These are phyloP conservation scores for Calypte anna DNA, from an alignment of 2,113 vertebrate species.

Conservation along the genomic window DNA sequence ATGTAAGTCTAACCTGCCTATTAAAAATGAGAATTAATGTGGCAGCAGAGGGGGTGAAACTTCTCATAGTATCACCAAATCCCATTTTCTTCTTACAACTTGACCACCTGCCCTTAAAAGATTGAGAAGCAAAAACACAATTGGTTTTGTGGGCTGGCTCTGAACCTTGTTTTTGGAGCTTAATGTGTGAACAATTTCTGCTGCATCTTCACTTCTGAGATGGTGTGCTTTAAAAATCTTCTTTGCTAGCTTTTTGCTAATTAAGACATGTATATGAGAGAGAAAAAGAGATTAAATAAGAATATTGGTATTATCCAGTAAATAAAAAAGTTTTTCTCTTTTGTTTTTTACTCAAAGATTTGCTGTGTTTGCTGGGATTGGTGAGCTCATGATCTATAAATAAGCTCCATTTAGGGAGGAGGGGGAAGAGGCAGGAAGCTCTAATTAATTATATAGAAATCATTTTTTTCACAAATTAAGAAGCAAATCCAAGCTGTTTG, in stretches of 20 bases:
- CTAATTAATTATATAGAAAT: constrained; percentile 43
- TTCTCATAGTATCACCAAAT: background rate
- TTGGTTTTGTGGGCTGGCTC: background rate
- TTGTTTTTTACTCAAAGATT: background rate
- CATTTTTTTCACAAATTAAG: constrained; percentile 29
- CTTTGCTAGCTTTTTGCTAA: background rate
- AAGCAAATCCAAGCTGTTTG: constrained; percentile 29
- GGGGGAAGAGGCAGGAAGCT: background rate
- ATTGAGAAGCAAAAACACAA: background rate
- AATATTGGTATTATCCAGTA: background rate
- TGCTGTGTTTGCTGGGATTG: background rate
- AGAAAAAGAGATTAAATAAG: background rate
- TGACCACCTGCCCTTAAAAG: background rate
- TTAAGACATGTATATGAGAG: background rate
- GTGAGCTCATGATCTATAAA: constrained; percentile 55
- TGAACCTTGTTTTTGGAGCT: background rate
- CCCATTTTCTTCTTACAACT: background rate
- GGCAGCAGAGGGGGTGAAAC: background rate
- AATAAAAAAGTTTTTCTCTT: background rate
- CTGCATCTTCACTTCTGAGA: background rate
- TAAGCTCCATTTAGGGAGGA: background rate
- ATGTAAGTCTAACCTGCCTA: background rate
- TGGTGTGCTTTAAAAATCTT: background rate
- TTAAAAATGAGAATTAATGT: background rate
- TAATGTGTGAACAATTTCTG: background rate